Evolutionary conservation across 1,140 invertebrate genomes (phyloP).

Genomic region (Sycobia sp.): DNA sequence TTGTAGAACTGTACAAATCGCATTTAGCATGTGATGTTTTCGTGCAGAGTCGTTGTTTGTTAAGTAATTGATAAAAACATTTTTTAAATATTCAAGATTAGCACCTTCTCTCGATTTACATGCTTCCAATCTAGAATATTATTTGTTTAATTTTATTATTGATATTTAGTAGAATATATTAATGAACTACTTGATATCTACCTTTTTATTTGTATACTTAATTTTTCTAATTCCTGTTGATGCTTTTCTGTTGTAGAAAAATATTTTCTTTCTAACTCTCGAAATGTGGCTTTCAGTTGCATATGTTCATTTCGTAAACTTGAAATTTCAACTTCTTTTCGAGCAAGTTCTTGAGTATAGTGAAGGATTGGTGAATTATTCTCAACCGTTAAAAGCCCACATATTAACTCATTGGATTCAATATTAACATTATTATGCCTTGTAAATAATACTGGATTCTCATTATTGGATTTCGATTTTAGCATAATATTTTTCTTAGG

Average conservation of each 20-base stretch:
- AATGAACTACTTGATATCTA: slow-evolving; percentile 32
- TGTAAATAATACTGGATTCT: slow-evolving; percentile 17
- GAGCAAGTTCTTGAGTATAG: slow-evolving; percentile 81
- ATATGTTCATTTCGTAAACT: slow-evolving; percentile 74
- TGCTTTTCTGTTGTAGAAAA: slow-evolving; percentile 65
- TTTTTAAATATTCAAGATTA: slow-evolving; percentile 89
- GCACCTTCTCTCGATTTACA: slow-evolving; percentile 81
- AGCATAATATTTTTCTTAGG: slow-evolving; percentile 45
- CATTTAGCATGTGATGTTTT: slow-evolving; percentile 84
- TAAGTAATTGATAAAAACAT: slow-evolving; percentile 84
- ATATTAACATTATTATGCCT: slow-evolving; percentile 31
- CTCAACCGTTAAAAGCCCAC: slow-evolving; percentile 49
- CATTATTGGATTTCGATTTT: slow-evolving; percentile 17
- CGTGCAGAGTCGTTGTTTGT: slow-evolving; percentile 72
- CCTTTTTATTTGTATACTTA: slow-evolving; percentile 62
- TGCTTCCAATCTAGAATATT: slow-evolving; percentile 69
- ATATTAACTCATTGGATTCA: slow-evolving; percentile 49
- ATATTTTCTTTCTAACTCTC: slow-evolving; percentile 68
- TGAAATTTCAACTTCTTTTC: slow-evolving; percentile 80
- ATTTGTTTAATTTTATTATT: slow-evolving; percentile 20
- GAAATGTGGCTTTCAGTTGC: slow-evolving; percentile 70
- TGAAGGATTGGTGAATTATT: slow-evolving; percentile 77
- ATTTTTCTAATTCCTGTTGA: slow-evolving; percentile 63
- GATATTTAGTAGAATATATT: slow-evolving; percentile 1
- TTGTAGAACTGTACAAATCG: slow-evolving; percentile 82